Conservation (phyloP, 2,797 vertebrate genomes). For the Mormyrus proboscirostris region DNA sequence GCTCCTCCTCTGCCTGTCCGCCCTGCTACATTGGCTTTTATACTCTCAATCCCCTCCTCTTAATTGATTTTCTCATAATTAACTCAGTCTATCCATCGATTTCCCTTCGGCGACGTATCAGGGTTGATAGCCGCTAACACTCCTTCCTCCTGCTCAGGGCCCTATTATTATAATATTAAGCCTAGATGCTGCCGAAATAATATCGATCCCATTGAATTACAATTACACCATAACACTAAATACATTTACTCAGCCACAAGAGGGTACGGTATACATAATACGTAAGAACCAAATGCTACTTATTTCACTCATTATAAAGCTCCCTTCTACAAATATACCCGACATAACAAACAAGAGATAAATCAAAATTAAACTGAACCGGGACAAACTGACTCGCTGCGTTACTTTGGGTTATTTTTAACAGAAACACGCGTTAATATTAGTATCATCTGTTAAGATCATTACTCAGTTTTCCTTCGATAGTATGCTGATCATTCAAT, state of each 20-base stretch:
- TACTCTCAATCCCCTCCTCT: constrained; percentile 64
- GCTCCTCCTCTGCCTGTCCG: constrained; percentile 40
- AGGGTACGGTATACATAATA: constrained; percentile 29
- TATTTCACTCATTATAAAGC: constrained; percentile 17
- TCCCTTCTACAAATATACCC: constrained; percentile 16
- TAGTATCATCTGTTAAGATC: not conserved
- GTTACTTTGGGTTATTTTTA: not conserved
- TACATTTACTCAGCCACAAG: constrained; percentile 25
- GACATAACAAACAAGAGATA: constrained; percentile 35
- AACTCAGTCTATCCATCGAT: constrained; percentile 75
- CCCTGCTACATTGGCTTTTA: constrained; percentile 51
- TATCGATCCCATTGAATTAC: constrained; percentile 61
- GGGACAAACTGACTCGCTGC: not conserved
- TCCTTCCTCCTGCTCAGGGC: constrained; percentile 25
- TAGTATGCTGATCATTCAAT: not conserved
- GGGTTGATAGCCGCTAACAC: constrained; percentile 37
- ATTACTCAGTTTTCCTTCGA: not conserved
- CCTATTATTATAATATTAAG: constrained; percentile 53
- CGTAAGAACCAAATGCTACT: constrained; percentile 16
- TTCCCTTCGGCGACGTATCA: constrained; percentile 61
- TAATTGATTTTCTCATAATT: constrained; percentile 81
- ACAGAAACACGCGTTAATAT: not conserved
- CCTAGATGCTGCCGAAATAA: constrained; percentile 49
- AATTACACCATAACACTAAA: constrained; percentile 44
- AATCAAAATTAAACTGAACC: not conserved